Percentiles rank a stretch among this genome's conserved stretches.
Conservation (phyloP, 2,797 vertebrate species). For the Heterohyrax brucei region DNA sequence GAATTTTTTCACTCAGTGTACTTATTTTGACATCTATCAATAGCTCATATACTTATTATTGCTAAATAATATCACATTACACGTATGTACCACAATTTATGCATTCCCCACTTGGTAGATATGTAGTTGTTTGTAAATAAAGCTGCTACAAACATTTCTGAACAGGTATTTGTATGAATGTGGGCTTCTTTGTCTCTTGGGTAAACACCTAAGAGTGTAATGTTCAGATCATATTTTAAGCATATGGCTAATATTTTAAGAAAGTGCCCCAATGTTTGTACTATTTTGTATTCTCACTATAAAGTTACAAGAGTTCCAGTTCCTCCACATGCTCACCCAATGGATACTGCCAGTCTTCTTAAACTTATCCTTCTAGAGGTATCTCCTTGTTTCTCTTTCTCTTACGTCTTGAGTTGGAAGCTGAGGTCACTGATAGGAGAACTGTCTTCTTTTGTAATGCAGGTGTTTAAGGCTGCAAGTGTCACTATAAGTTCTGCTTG, state of each 20-base stretch:
- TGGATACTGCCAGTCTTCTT: neutral
- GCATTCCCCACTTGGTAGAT: neutral
- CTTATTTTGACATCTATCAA: slow-evolving; percentile 51
- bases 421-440: neutral
- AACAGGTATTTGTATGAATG: neutral
- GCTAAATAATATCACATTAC: neutral
- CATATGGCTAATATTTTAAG: neutral
- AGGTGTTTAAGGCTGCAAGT: neutral
- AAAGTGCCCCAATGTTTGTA: too few relatives aligned
- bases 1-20: neutral
- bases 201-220: slow-evolving; percentile 1
- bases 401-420: slow-evolving; percentile 20
- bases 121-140: slow-evolving; percentile 25
- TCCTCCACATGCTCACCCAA: neutral
- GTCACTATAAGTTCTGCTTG: neutral
- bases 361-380: neutral
- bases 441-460: neutral
- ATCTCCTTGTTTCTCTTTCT: neutral
- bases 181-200: neutral
- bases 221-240: neutral
- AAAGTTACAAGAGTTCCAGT: neutral
- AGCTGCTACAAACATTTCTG: neutral
- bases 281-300: neutral
- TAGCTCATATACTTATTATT: slow-evolving; percentile 1
- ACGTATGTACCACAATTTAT: neutral